phyloP scores from a whole-genome alignment of 2,888 invertebrate genomes.

The Drosophila putrida region DNA sequence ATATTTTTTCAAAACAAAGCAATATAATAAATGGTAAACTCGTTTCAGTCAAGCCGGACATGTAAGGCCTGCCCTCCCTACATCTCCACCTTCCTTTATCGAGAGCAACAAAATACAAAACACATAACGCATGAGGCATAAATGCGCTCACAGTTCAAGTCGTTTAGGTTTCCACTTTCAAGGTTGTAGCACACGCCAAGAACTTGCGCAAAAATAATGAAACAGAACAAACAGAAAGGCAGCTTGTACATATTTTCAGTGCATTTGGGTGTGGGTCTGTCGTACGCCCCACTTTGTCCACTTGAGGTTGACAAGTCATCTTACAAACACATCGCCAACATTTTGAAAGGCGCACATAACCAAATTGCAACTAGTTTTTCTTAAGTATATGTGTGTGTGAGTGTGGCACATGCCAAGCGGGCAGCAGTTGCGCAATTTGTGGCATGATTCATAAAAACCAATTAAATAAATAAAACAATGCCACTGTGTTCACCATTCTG shows the following conservation, averaged over 20 bases:
- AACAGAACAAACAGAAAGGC: conserved; percentile 47
- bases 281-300: conserved; percentile 51
- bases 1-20: conserved; percentile 35
- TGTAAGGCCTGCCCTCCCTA: conserved; percentile 43
- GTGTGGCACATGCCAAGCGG: conserved; percentile 56
- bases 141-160: conserved; percentile 54
- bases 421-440: conserved; percentile 63
- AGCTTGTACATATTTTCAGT: conserved; percentile 34
- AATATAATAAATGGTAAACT: conserved; percentile 50
- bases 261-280: conserved; percentile 69
- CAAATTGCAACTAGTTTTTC: conserved; percentile 40
- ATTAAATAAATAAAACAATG: conserved; percentile 60
- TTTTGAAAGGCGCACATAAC: conserved; percentile 49
- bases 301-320: conserved; percentile 56
- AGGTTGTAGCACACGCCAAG: conserved; percentile 67
- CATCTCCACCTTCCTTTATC: background rate
- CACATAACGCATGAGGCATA: conserved; percentile 46
- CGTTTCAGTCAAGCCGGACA: conserved; percentile 64
- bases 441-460: conserved; percentile 67
- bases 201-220: conserved; percentile 61
- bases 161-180: conserved; percentile 71
- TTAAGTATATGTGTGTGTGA: conserved; percentile 7
- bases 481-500: conserved; percentile 33
- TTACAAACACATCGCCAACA: conserved; percentile 20
- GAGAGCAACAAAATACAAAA: conserved; percentile 3